These are phyloP conservation scores for Apotomis capreana DNA, from an alignment of 2,888 invertebrate species.

Conservation along the genomic window DNA sequence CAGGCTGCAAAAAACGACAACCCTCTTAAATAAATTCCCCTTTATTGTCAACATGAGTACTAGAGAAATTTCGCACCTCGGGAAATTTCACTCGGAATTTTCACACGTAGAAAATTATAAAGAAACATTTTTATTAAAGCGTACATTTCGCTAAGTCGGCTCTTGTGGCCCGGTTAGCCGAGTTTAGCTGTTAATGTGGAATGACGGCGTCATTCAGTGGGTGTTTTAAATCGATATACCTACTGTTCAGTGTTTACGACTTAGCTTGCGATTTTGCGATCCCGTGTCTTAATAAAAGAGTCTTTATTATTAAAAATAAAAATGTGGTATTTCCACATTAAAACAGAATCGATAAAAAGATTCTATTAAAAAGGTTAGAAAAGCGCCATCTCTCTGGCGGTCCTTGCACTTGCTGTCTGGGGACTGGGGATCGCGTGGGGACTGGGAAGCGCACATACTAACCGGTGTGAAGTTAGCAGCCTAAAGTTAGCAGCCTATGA, in stretches of 20 bases:
- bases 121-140: conserved; percentile 38
- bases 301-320: no score
- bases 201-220: neutral
- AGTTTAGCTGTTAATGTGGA: conserved; percentile 16
- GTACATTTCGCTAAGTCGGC: conserved; percentile 24
- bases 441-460: no score
- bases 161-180: conserved; percentile 4
- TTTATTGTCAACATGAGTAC: conserved; percentile 40
- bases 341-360: no score
- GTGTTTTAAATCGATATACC: conserved; percentile 1
- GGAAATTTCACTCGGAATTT: conserved; percentile 35
- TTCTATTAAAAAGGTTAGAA: no score
- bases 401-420: no score
- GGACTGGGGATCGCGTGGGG: no score
- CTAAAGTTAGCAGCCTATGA: no score
- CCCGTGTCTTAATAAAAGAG: neutral
- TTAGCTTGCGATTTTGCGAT: neutral
- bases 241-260: neutral
- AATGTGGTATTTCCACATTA: no score
- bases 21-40: conserved; percentile 41
- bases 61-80: conserved; percentile 35
- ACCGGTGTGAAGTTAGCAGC: no score
- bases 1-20: conserved; percentile 32
- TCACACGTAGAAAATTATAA: conserved; percentile 37
- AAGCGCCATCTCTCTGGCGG: no score